Evolutionary conservation across 2,797 vertebrate genomes (phyloP).

Genomic region (Rhinoraja longicauda): DNA sequence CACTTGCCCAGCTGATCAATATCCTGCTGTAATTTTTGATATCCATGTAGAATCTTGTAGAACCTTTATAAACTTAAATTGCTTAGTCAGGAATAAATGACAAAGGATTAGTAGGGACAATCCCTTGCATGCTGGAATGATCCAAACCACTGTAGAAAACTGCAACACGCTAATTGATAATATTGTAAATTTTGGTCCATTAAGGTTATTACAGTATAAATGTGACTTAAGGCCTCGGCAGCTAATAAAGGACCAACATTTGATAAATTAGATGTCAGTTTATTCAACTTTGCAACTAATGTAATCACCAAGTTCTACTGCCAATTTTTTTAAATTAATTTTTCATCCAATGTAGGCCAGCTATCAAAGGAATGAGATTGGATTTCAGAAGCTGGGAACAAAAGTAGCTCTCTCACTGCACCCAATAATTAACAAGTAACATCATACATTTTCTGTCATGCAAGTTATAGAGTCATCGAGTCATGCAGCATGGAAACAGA

Average conservation of each 20-base stretch:
- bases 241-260: neutral
- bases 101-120: neutral
- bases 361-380: neutral
- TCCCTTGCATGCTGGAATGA: neutral
- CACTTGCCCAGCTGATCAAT: no score
- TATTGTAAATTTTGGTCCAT: neutral
- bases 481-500: no score
- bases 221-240: neutral
- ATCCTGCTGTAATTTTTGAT: no score
- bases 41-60: neutral
- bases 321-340: conserved; percentile 22
- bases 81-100: neutral
- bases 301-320: neutral
- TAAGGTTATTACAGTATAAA: conserved; percentile 25
- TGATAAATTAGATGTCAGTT: conserved; percentile 33
- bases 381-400: neutral
- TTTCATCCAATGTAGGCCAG: conserved; percentile 26
- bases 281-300: conserved; percentile 1
- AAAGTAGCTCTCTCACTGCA: neutral
- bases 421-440: conserved; percentile 2
- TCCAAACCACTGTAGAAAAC: neutral
- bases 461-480: neutral
- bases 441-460: neutral
- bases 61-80: neutral
- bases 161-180: neutral